Evolutionary conservation across 2,888 invertebrate genomes (phyloP).

Genomic region (Hedya salicella): DNA sequence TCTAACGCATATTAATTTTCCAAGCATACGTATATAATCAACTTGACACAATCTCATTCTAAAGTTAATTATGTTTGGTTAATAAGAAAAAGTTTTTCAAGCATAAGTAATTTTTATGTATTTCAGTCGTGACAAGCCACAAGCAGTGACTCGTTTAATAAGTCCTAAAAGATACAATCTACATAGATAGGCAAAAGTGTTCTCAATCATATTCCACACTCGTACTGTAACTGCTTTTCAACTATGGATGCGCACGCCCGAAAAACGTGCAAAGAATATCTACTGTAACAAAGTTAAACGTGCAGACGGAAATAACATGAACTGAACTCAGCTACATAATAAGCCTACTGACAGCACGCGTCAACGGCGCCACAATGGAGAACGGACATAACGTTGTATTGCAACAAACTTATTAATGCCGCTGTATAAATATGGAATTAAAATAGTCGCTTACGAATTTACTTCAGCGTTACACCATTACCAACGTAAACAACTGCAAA

Average conservation of each 20-base stretch:
- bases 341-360: not conserved
- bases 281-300: conserved; percentile 49
- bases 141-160: too few relatives aligned
- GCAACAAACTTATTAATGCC: conserved; percentile 4
- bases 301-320: not conserved
- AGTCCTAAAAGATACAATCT: not conserved
- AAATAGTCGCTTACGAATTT: not conserved
- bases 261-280: conserved; percentile 48
- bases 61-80: too few relatives aligned
- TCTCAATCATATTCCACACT: conserved; percentile 48
- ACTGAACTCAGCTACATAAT: not conserved
- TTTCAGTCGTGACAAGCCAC: too few relatives aligned
- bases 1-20: too few relatives aligned
- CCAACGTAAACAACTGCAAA: not conserved
- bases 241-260: conserved; percentile 51
- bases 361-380: not conserved
- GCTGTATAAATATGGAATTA: not conserved
- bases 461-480: not conserved
- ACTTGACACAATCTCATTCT: too few relatives aligned
- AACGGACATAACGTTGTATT: not conserved
- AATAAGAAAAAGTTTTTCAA: too few relatives aligned
- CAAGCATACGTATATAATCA: too few relatives aligned
- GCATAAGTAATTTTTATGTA: too few relatives aligned
- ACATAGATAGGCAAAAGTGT: conserved; percentile 15
- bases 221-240: conserved; percentile 47